Evolutionary conservation across 2,888 invertebrate genomes (phyloP), one percentile per base, ranked within the genome.

Genomic region (Thera britannica): DNA sequence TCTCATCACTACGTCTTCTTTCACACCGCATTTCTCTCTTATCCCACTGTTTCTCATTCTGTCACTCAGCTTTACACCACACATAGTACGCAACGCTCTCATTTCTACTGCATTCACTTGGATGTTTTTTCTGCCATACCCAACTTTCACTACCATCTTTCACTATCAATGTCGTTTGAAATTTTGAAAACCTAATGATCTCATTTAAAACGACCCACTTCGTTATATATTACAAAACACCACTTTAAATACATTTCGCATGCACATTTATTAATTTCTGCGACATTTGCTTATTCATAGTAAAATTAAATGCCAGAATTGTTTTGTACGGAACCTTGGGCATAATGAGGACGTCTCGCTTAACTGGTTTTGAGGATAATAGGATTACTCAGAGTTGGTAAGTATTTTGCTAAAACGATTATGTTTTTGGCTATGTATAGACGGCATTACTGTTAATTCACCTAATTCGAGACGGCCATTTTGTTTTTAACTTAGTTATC

Each of bases 261-360:
- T 65, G 44, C 44, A 46, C 9, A 46, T 46, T 46, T 46, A 46
- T 58, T 51, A 52, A n/a, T 56, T 38, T n/a, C 34, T 52, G 52
- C 8, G 52, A 52, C 52, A 52, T 55, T 51, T 59, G 49, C 49
- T 6, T 58, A 58, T 36, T 48, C 23, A 48, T 58, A 35, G 48
- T 55, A 57, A 41, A 41, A 7, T 41, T 41, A 6, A 62, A 68
- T 63, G 59, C 60, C 59, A 59, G 36, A 58, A 46, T 34, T 41
- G 6, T 41, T 41, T 58, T 64, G 34, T 67, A 56, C 56, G 56
- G 62, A 63, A 68, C 67, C 55, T 68, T 64, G 60, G n/a, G 35
- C 55, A 41, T 57, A 51, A 66, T 52, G 11, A 66, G 56, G 11
- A n/a, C 49, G 56, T 65, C 41, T 52, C 57, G 44, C 60, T 66